Evolutionary conservation across 2,797 vertebrate species (phyloP).

Genomic region (Mastacembelus armatus): DNA sequence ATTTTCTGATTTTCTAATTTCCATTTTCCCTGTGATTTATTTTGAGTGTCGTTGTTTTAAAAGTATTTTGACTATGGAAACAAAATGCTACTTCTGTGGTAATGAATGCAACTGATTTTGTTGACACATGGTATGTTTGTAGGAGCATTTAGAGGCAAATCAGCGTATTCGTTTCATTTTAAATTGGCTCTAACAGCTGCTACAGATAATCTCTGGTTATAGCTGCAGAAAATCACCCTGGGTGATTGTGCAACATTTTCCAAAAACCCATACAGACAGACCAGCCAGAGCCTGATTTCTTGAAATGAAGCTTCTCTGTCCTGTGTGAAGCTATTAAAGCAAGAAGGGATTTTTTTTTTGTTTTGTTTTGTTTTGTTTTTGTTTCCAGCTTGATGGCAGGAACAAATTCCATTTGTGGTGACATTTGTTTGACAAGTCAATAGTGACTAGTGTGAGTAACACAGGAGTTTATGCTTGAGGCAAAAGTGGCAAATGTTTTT

Average conservation of each 20-base stretch:
- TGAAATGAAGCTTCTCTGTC: conserved; percentile 14
- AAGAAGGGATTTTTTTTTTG: conserved; percentile 27
- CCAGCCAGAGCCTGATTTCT: background rate
- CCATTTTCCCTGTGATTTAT: background rate
- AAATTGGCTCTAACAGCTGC: conserved; percentile 4
- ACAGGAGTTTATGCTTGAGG: conserved; percentile 22
- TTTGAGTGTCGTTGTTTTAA: background rate
- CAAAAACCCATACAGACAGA: conserved; percentile 17
- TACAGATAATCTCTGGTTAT: background rate
- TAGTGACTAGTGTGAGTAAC: conserved; percentile 17
- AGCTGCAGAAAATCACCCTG: conserved; percentile 9
- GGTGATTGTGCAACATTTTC: background rate
- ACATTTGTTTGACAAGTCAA: conserved; percentile 42
- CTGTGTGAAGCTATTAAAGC: conserved; percentile 29
- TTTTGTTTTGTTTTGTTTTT: no score
- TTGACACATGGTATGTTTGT: conserved; percentile 4
- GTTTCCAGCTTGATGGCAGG: conserved; percentile 1
- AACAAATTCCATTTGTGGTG: conserved; percentile 21
- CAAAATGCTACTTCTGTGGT: background rate
- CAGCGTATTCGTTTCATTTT: conserved; percentile 21
- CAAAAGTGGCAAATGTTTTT: conserved; percentile 22
- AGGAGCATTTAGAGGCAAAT: conserved; percentile 22
- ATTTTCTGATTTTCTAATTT: no score
- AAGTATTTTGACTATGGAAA: conserved; percentile 3
- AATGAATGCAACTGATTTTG: background rate